Base-by-base conservation (phyloP, 2,797 vertebrate genomes). In the Poeciliopsis presidionis region DNA sequence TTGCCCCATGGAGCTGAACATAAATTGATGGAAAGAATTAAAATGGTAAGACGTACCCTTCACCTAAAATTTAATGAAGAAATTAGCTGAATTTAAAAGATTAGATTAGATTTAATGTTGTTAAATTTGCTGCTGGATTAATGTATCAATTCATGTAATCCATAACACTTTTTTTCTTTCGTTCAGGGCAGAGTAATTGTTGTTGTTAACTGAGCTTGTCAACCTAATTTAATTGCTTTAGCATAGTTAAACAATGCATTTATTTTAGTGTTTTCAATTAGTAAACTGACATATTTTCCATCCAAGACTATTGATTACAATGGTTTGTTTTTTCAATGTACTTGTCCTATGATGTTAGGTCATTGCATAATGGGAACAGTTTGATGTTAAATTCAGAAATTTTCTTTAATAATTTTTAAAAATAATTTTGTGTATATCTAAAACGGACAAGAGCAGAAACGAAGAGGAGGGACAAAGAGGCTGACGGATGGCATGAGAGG, bases 391-490 rank as follows among this genome's bases (percentile, higher is more conserved):
- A 57, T 0, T 67, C 25, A 2, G 39, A 61, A 61, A 61, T 61
- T 7, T 61, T 33, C 59, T 63, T 63, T 8, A 7, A 63, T 36
- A 36, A 0, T 5, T 61, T 14, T 59, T 5, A 0, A 16, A 14
- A 33, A 61, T 51, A 39, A 65, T 67, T 67, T 41, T 3, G 63
- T 22, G 12, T 36, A 6, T 67, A 41, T 67, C 22, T 67, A 14
- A 59, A 5, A 41, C 47, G 73, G 51, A n/a, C 36, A 4, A 46
- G 75, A 69, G 14, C 3, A 3, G 49, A 80, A 2, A 83, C 74
- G 46, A 8, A 74, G 74, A 65, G 43, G 47, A 77, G 11, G 55
- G 81, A 73, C 74, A 77, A 78, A 79, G 73, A 51, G 86, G 77
- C 74, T 36, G 74, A 57, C 3, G 49, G 75, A 76, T 71, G 78